A percentile compares a stretch with the other conserved stretches of the same genome.
These are phyloP conservation scores for Sminthurinus signatus DNA, from an alignment of 1,140 invertebrate species.

Conservation along the genomic window DNA sequence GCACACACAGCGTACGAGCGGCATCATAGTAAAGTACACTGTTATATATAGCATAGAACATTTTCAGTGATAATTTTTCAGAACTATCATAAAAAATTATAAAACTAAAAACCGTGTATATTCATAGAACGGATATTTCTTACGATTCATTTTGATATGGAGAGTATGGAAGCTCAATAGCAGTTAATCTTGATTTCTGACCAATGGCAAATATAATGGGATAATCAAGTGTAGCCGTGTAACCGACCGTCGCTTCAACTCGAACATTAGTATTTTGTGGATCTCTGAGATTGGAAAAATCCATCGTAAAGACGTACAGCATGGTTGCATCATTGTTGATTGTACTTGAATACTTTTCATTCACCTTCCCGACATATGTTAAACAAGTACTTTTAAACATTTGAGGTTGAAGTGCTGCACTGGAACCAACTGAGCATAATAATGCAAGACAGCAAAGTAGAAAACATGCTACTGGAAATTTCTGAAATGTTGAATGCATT, in stretches of 20 bases:
- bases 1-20: constrained; percentile 26
- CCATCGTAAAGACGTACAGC: background rate
- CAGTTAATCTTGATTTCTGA: constrained; percentile 6
- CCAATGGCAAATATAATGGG: constrained; percentile 21
- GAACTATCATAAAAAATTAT: no score
- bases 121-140: no score
- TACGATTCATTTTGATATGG: background rate
- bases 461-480: no score
- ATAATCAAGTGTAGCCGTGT: background rate
- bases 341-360: background rate
- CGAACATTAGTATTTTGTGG: constrained; percentile 20
- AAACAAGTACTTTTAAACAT: background rate
- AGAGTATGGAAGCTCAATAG: constrained; percentile 14
- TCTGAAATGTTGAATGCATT: no score
- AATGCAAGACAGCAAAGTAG: no score
- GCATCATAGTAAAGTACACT: constrained; percentile 18
- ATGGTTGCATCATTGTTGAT: background rate
- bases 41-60: no score
- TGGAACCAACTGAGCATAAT: no score
- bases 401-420: no score
- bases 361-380: background rate
- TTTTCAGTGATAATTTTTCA: no score
- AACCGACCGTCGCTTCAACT: constrained; percentile 1
- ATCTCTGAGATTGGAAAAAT: background rate
- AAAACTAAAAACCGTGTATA: no score